These are phyloP conservation scores for Thryonomys swinderianus DNA, from an alignment of 2,113 vertebrate genomes.

Conservation along the genomic window DNA sequence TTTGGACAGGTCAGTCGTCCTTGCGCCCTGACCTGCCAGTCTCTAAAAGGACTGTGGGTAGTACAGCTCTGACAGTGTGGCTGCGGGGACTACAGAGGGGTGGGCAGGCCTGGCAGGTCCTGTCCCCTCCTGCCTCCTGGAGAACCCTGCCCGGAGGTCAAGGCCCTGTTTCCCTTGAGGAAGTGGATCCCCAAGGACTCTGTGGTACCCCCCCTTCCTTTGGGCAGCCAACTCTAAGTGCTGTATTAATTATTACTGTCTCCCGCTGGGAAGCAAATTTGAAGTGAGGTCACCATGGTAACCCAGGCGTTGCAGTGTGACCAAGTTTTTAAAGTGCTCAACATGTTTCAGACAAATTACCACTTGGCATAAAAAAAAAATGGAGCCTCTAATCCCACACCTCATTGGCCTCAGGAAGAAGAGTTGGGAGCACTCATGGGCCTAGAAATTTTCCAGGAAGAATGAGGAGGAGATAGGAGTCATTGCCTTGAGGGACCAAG, in stretches of 20 bases:
- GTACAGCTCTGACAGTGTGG: neutral
- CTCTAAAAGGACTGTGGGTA: neutral
- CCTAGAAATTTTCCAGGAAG: neutral
- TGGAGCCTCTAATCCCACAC: neutral
- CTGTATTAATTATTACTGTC: constrained; percentile 80
- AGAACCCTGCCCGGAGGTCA: neutral
- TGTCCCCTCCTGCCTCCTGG: neutral
- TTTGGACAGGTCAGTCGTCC: neutral
- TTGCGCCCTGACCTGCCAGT: neutral
- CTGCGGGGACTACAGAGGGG: neutral
- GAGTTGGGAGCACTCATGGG: neutral
- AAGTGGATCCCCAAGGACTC: neutral
- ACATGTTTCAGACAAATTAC: constrained; percentile 69
- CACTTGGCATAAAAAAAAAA: neutral
- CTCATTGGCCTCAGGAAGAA: neutral
- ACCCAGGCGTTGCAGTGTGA: constrained; percentile 76
- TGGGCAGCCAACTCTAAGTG: constrained; percentile 47
- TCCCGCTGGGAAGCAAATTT: constrained; percentile 75
- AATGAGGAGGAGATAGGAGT: neutral
- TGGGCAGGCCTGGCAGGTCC: neutral
- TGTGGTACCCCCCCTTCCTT: neutral
- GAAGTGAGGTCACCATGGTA: constrained; percentile 86
- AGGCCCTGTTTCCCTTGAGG: neutral
- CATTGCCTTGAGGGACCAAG: neutral
- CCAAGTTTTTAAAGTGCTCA: constrained; percentile 73